These are phyloP conservation scores for Blera fallax DNA, from an alignment of 2,888 invertebrate genomes.

Conservation along the genomic window DNA sequence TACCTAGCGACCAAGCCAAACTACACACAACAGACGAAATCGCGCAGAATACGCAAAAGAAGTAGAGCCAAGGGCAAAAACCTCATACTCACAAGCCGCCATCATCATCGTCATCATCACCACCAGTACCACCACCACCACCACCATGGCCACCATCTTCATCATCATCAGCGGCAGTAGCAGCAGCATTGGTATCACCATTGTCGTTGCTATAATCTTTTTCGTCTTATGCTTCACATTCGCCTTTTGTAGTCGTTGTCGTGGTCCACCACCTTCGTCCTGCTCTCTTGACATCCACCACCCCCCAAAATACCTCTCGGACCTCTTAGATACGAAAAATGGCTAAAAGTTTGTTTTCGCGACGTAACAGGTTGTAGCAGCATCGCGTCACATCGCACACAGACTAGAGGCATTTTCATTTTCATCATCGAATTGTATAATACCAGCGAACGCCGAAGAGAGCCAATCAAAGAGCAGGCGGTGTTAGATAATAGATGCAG, in stretches of 20 bases:
- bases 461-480: constrained; percentile 1
- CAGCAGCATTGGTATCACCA: constrained; percentile 27
- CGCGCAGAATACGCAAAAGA: constrained; percentile 57
- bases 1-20: constrained; percentile 13
- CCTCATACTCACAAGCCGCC: constrained; percentile 65
- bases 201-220: constrained; percentile 47
- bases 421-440: constrained; percentile 33
- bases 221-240: constrained; percentile 40
- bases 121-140: constrained; percentile 8
- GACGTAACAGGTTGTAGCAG: constrained; percentile 74
- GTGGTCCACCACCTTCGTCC: constrained; percentile 41
- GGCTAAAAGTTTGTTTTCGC: constrained; percentile 39
- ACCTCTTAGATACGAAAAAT: neutral
- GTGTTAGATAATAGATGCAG: neutral
- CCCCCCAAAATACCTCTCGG: neutral
- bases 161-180: constrained; percentile 2
- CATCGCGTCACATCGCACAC: constrained; percentile 18
- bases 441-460: constrained; percentile 20
- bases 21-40: constrained; percentile 19
- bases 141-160: neutral
- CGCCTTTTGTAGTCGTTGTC: constrained; percentile 38
- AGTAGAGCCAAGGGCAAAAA: constrained; percentile 74
- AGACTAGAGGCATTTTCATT: constrained; percentile 19
- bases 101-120: constrained; percentile 31
- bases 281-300: constrained; percentile 5